Conservation (phyloP, 1,140 invertebrate genomes). For the Agrypnia vestita region DNA sequence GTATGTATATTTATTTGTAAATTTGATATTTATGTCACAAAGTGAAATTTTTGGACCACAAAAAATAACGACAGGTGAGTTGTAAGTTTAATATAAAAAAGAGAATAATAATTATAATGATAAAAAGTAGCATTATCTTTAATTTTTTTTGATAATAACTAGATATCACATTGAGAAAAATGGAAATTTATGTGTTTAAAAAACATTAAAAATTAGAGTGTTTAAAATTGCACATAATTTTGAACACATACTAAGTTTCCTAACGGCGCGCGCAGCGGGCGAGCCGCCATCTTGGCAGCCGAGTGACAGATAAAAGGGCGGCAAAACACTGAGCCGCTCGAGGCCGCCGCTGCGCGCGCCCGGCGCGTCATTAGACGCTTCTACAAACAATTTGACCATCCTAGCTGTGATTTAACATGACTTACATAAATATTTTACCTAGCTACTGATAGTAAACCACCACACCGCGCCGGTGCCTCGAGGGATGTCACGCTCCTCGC, state of each 20-base stretch:
- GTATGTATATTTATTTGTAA: slow-evolving; percentile 54
- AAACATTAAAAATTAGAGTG: slow-evolving; percentile 56
- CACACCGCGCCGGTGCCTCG: slow-evolving; percentile 17
- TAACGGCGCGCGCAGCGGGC: slow-evolving; percentile 17
- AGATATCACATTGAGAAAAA: slow-evolving; percentile 62
- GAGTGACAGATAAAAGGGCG: slow-evolving; percentile 23
- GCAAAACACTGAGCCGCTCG: not conserved
- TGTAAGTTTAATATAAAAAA: slow-evolving; percentile 48
- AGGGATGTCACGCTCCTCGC: not conserved
- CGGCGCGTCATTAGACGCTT: slow-evolving; percentile 10
- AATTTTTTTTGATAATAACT: slow-evolving; percentile 58
- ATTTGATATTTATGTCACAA: slow-evolving; percentile 54
- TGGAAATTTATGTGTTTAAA: slow-evolving; percentile 60
- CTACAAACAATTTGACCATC: slow-evolving; percentile 57
- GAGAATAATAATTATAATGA: slow-evolving; percentile 47
- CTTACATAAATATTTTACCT: slow-evolving; percentile 57
- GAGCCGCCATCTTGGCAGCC: slow-evolving; percentile 1
- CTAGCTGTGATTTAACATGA: slow-evolving; percentile 59
- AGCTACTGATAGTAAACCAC: slow-evolving; percentile 58
- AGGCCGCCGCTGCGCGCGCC: not conserved
- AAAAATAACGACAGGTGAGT: slow-evolving; percentile 59
- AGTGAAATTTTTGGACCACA: slow-evolving; percentile 58
- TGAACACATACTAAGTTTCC: slow-evolving; percentile 59
- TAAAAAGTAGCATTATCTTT: slow-evolving; percentile 50
- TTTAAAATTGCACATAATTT: slow-evolving; percentile 61